Conservation (phyloP, 2,888 invertebrate species). For the Onthophagus sagittarius region DNA sequence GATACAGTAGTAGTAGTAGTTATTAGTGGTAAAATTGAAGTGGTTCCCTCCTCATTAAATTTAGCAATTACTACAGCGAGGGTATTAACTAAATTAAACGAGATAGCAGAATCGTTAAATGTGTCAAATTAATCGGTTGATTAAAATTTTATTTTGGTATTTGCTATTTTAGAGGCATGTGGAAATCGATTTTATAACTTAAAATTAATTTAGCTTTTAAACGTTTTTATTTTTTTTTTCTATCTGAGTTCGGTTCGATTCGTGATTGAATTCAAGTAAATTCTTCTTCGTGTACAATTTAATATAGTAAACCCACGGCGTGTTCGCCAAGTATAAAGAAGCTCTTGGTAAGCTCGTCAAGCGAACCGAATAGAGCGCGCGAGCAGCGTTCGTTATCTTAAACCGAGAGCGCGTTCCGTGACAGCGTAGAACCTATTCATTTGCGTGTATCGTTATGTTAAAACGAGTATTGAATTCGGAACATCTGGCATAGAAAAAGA, state of each 20-base stretch:
- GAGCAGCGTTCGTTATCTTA: conserved; percentile 19
- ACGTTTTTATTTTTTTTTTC: neutral
- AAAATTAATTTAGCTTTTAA: neutral
- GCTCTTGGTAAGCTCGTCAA: neutral
- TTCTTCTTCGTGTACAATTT: neutral
- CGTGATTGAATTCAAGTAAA: neutral
- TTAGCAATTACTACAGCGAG: neutral
- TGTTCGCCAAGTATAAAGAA: neutral
- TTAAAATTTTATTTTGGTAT: neutral
- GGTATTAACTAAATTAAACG: neutral
- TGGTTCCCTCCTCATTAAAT: neutral
- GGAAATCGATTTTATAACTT: neutral
- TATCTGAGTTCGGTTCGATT: neutral
- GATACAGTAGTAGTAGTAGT: too few species aligned
- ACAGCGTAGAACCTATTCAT: conserved; percentile 26
- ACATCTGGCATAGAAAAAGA: conserved; percentile 18
- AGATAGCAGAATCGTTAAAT: neutral
- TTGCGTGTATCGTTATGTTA: conserved; percentile 26
- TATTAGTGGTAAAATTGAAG: neutral
- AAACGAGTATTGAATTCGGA: conserved; percentile 26
- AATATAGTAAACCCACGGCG: neutral
- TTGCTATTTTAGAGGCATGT: neutral
- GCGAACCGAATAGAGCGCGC: neutral
- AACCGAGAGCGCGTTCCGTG: conserved; percentile 16
- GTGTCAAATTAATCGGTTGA: neutral